Evolutionary conservation across 2,888 invertebrate genomes (phyloP).

Genomic region (Petrolisthes cinctipes): DNA sequence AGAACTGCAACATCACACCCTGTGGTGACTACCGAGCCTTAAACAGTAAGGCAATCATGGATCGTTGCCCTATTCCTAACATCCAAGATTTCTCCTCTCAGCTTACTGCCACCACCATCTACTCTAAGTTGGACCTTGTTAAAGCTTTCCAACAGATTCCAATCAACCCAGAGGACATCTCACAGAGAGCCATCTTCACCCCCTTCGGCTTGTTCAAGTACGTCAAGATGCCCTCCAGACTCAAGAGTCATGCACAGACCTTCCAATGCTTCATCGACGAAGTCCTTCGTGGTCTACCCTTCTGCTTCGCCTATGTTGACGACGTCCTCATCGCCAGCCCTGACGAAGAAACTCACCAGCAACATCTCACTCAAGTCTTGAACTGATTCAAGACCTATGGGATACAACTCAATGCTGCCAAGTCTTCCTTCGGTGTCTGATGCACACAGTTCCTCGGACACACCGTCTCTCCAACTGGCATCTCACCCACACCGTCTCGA

Average conservation of each 20-base stretch:
- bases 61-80: neutral
- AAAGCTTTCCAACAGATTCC: conserved; percentile 35
- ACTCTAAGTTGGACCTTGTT: conserved; percentile 23
- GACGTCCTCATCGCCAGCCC: conserved; percentile 34
- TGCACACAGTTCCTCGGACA: neutral
- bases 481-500: neutral
- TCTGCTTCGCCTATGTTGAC: conserved; percentile 1
- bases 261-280: conserved; percentile 8
- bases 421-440: neutral
- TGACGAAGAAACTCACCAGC: neutral
- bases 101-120: neutral
- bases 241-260: neutral
- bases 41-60: neutral
- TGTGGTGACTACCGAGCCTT: conserved; percentile 8
- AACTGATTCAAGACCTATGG: neutral
- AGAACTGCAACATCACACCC: neutral
- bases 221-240: conserved; percentile 7
- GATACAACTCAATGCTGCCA: neutral
- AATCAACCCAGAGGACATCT: conserved; percentile 13
- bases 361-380: conserved; percentile 1
- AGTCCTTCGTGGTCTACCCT: neutral
- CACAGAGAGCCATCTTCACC: conserved; percentile 33
- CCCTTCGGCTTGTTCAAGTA: conserved; percentile 40
- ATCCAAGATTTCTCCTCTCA: conserved; percentile 9
- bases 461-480: conserved; percentile 14